Conservation (phyloP, 2,797 vertebrate species). For the Apodemus agrarius region DNA sequence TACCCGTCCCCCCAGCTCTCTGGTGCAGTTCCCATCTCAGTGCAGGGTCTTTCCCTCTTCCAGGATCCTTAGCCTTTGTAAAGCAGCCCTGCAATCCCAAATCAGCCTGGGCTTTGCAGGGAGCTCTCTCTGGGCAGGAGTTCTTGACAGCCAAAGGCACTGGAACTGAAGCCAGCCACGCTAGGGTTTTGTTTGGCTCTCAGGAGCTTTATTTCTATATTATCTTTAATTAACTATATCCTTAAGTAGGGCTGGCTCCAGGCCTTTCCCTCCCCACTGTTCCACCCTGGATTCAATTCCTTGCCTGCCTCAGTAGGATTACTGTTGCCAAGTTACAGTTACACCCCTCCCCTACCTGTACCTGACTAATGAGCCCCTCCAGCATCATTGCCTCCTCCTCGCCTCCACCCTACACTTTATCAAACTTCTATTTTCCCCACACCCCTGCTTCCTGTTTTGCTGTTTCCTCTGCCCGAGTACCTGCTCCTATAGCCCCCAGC, state of each 20-base stretch:
- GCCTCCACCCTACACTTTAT: not conserved
- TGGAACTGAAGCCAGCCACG: not conserved
- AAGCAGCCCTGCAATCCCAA: not conserved
- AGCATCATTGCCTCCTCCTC: constrained; percentile 44
- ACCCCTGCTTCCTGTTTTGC: constrained; percentile 42
- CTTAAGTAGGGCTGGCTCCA: not conserved
- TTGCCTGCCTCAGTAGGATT: not conserved
- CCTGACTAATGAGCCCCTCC: constrained; percentile 50
- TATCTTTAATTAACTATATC: not conserved
- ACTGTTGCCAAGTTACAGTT: constrained; percentile 17
- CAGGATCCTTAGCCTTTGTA: not conserved
- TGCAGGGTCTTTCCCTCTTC: not conserved
- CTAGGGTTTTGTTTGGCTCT: not conserved
- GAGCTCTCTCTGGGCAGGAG: not conserved
- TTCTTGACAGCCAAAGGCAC: not conserved
- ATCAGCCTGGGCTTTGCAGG: not conserved
- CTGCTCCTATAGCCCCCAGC: not conserved
- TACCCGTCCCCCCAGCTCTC: not conserved
- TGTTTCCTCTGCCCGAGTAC: constrained; percentile 23
- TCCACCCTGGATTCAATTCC: not conserved
- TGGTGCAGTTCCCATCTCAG: not conserved
- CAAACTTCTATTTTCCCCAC: constrained; percentile 38
- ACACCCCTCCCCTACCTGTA: not conserved
- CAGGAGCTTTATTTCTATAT: not conserved
- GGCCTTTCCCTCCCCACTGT: not conserved